Conservation (phyloP, 1,140 invertebrate species). For the Pinna nobilis region DNA sequence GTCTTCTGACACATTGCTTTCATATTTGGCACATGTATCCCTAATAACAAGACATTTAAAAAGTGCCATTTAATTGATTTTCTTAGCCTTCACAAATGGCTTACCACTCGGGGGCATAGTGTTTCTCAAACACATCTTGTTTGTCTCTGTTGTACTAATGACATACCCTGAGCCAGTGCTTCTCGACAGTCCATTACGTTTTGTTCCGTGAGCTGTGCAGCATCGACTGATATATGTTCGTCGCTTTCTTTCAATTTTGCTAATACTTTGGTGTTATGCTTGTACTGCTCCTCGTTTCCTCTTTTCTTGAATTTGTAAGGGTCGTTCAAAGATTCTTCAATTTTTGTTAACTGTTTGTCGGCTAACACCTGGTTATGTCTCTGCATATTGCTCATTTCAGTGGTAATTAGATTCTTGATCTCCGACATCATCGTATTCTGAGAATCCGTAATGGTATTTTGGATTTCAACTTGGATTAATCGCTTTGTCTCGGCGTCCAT, state of each 20-base stretch:
- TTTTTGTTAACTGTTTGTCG: constrained; percentile 16
- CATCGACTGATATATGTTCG: neutral
- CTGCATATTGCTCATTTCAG: constrained; percentile 13
- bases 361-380: neutral
- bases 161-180: constrained; percentile 8
- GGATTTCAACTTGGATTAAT: constrained; percentile 2
- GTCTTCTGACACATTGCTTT: no score
- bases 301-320: constrained; percentile 2
- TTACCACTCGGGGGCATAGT: no score
- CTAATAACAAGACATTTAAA: no score
- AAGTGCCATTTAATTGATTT: no score
- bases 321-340: neutral
- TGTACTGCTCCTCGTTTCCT: constrained; percentile 17
- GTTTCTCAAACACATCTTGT: no score
- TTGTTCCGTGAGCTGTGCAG: neutral
- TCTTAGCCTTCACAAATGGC: no score
- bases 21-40: no score
- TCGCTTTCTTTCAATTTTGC: neutral
- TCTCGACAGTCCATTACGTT: neutral
- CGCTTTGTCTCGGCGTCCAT: constrained; percentile 18
- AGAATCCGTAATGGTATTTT: neutral
- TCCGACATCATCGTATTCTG: constrained; percentile 13
- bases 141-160: constrained; percentile 14
- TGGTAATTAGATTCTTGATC: constrained; percentile 4
- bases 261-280: constrained; percentile 9